Evolutionary conservation across 2,888 invertebrate species (phyloP).

Genomic region (Macaria notata): DNA sequence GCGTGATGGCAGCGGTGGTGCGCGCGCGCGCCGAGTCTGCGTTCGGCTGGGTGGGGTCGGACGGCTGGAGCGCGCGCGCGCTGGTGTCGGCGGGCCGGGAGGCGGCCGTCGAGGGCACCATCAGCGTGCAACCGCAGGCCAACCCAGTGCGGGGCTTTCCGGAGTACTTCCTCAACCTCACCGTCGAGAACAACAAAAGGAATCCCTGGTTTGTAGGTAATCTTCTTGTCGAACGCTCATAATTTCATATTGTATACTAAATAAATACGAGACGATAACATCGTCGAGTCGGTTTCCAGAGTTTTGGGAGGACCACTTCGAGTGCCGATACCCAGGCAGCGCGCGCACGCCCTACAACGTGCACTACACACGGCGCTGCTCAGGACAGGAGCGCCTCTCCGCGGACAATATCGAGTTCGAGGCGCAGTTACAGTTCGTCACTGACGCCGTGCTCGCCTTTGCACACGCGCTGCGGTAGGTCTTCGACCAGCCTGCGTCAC

Average conservation of each 20-base stretch:
- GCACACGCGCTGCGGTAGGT: conserved; percentile 90
- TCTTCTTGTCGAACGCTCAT: conserved; percentile 14
- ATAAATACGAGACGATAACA: no score
- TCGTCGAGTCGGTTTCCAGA: conserved; percentile 80
- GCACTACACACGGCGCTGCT: conserved; percentile 86
- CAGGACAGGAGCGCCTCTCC: conserved; percentile 89
- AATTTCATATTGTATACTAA: no score
- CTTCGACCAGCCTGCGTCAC: no score
- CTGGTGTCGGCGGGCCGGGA: conserved; percentile 93
- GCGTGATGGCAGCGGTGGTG: conserved; percentile 95
- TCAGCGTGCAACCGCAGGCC: conserved; percentile 96
- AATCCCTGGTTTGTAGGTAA: conserved; percentile 98
- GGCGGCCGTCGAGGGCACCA: conserved; percentile 88
- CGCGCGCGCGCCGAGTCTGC: conserved; percentile 91
- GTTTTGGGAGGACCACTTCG: conserved; percentile 97
- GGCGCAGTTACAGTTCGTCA: conserved; percentile 96
- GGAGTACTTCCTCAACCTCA: conserved; percentile 92
- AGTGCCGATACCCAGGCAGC: conserved; percentile 91
- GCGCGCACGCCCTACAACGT: conserved; percentile 91
- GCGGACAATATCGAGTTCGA: conserved; percentile 91
- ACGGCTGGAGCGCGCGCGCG: conserved; percentile 96
- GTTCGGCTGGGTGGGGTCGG: conserved; percentile 98
- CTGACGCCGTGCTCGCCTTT: conserved; percentile 97
- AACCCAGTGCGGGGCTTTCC: conserved; percentile 93
- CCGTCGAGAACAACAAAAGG: conserved; percentile 92